These are phyloP conservation scores for Sinodicranocentrus sp. DNA, from an alignment of 2,888 invertebrate genomes.

Conservation along the genomic window DNA sequence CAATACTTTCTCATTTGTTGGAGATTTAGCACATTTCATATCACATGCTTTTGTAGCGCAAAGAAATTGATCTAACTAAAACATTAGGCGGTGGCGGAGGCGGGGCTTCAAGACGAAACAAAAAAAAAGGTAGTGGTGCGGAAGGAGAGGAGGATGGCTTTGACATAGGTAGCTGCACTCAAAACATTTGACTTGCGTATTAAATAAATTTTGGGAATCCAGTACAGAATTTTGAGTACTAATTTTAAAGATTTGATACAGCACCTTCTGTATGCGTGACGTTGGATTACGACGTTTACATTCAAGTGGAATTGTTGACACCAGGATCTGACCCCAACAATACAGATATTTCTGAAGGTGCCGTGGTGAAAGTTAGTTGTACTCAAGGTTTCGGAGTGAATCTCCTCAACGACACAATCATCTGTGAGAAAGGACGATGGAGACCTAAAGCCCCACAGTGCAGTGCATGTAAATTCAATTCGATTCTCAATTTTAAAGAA, in stretches of 20 bases:
- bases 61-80: no score
- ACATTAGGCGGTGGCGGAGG: constrained; percentile 39
- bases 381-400: constrained; percentile 88
- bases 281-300: constrained; percentile 81
- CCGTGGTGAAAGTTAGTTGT: constrained; percentile 87
- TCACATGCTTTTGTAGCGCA: no score
- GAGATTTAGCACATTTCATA: no score
- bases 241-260: no score
- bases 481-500: no score
- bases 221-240: no score
- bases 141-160: constrained; percentile 77
- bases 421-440: constrained; percentile 85
- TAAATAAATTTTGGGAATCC: no score
- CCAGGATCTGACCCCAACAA: constrained; percentile 85
- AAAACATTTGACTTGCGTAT: no score
- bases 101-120: constrained; percentile 54
- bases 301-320: constrained; percentile 86
- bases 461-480: constrained; percentile 85
- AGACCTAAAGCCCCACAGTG: constrained; percentile 90
- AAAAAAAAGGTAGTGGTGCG: constrained; percentile 29
- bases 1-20: no score
- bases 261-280: neutral
- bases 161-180: no score
- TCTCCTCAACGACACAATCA: constrained; percentile 83
- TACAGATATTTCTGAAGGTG: constrained; percentile 87